Evolutionary conservation across 2,113 vertebrate genomes (phyloP).

Genomic region (Petroica traversi): DNA sequence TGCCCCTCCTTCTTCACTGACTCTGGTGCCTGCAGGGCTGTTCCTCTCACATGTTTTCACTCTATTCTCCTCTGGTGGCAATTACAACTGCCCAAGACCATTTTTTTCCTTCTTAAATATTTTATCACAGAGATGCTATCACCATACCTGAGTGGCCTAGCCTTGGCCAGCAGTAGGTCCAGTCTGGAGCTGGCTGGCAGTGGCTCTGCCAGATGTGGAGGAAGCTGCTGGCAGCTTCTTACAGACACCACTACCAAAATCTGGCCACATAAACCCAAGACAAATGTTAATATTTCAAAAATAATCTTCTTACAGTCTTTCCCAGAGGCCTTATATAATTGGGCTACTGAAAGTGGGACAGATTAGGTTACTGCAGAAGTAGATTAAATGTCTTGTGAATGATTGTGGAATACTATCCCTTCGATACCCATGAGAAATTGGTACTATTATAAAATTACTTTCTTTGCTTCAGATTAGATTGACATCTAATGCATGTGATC

Average conservation of each 20-base stretch:
- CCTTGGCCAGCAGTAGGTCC: background rate
- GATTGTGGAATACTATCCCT: background rate
- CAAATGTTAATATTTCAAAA: background rate
- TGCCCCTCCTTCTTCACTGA: background rate
- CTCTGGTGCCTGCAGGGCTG: background rate
- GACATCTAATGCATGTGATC: background rate
- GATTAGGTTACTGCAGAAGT: background rate
- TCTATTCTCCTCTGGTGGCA: background rate
- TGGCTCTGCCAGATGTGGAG: background rate
- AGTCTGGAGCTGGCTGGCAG: background rate
- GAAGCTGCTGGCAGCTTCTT: background rate
- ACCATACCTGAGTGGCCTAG: background rate
- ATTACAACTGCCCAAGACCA: background rate
- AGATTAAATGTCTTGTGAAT: background rate
- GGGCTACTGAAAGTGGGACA: background rate
- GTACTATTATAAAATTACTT: background rate
- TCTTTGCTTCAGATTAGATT: background rate
- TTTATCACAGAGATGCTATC: background rate
- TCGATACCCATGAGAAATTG: background rate
- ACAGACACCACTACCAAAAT: background rate
- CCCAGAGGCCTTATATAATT: background rate
- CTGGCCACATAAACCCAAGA: background rate
- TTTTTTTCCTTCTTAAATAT: background rate
- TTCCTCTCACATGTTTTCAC: background rate
- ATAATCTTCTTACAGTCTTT: background rate